Evolutionary conservation across 2,888 invertebrate genomes (phyloP).

Genomic region (Cantharis flavilabris): DNA sequence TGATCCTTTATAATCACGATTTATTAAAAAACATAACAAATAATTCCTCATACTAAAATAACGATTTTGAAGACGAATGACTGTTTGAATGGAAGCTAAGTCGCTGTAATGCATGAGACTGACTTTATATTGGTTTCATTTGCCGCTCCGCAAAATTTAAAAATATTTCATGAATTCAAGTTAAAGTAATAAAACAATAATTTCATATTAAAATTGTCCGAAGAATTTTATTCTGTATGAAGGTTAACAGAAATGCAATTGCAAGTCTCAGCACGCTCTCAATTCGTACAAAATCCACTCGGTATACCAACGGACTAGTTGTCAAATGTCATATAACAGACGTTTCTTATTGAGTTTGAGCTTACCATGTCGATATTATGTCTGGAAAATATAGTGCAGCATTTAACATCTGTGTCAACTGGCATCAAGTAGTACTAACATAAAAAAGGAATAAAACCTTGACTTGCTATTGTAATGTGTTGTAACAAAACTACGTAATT

Average conservation of each 20-base stretch:
- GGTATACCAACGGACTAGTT: slow-evolving; percentile 33
- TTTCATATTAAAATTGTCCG: neutral
- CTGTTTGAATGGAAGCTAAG: neutral
- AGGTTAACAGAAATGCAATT: slow-evolving; percentile 35
- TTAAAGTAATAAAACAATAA: neutral
- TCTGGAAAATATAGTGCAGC: slow-evolving; percentile 24
- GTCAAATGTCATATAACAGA: slow-evolving; percentile 35
- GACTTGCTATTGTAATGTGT: neutral
- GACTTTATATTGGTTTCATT: neutral
- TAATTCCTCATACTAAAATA: neutral
- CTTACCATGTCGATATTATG: slow-evolving; percentile 31
- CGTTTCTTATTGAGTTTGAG: slow-evolving; percentile 32
- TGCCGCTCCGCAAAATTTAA: neutral
- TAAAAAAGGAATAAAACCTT: slow-evolving; percentile 4
- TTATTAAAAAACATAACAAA: neutral
- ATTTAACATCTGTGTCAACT: slow-evolving; percentile 26
- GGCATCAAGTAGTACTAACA: slow-evolving; percentile 7
- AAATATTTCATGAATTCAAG: neutral
- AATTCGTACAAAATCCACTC: slow-evolving; percentile 39
- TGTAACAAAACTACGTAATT: slow-evolving; percentile 17
- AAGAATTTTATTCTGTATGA: slow-evolving; percentile 36
- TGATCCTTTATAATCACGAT: neutral
- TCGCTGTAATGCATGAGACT: neutral
- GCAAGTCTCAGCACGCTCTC: slow-evolving; percentile 38
- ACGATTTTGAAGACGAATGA: neutral